Evolutionary conservation across 1,140 invertebrate genomes (phyloP), one percentile per base, ranked within the genome.

Genomic region (Scylla paramamosain): DNA sequence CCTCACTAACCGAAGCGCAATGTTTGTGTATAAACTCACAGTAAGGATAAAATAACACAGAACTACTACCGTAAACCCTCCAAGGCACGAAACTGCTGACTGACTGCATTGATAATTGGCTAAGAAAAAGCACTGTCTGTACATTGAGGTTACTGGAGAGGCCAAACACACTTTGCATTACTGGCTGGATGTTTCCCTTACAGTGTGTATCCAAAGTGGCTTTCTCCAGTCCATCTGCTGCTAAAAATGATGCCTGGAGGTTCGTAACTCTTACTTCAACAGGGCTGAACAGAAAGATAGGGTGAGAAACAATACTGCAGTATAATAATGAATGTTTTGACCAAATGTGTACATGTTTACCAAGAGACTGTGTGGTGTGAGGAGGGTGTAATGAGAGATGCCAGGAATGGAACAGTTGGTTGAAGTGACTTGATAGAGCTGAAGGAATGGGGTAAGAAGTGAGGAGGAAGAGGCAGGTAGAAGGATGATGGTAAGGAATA

Each of bases 81-180:
- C n/a, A 87, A 93, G 83, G 92, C 92, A 93, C 92, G 86, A 39
- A 32, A 87, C 92, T 93, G 84, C 83, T 93, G 92, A 93, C 31
- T 93, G 83, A 39, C 52, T 59, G 10, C 46, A 39, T 87, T 25
- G 83, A 45, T 92, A 87, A 93, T 87, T 93, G 84, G 92, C 83
- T 87, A 31, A 48, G 86, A 93, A 83, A 82, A 46, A 93, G 92
- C 92, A 87, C 86, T 83, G 86, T 31, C 48, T 93, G 48, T 46
- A 93, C 83, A 83, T 52, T 87, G 48, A 87, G 8, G 48, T 28
- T 84, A 82, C 82, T 83, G 92, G 82, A 45, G 82, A 86, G 92
- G 92, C 84, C 14, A n/a, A 93, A n/a, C 82, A 16, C 84, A n/a
- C 45, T 12, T 28, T 32, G 67, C 20, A 93, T 32, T 59, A 31